A percentile compares a stretch with the other conserved stretches of the same genome.
These are phyloP conservation scores for Balearica regulorum DNA, from an alignment of 2,797 vertebrate genomes.

Conservation along the genomic window DNA sequence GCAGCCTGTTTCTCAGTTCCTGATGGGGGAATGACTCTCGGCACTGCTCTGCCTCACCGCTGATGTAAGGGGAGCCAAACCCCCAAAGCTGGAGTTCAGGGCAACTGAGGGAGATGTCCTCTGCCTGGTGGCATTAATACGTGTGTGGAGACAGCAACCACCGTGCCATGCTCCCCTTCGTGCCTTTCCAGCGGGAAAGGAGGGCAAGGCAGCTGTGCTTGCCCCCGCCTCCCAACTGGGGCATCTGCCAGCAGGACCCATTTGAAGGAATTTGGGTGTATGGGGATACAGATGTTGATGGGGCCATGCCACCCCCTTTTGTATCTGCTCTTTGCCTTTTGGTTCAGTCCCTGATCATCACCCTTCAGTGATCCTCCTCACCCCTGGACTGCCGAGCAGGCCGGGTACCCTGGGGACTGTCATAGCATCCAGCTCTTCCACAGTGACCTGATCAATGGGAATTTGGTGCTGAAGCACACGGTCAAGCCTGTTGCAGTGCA, in stretches of 20 bases:
- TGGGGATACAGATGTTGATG: neutral
- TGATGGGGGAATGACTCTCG: neutral
- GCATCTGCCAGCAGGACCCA: neutral
- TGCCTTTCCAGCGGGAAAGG: neutral
- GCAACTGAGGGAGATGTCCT: neutral
- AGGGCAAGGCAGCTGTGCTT: neutral
- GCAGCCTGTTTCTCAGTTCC: neutral
- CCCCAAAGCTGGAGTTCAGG: neutral
- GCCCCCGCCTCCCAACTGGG: neutral
- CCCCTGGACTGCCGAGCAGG: neutral
- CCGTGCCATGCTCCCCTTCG: fast-evolving
- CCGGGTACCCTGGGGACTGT: neutral
- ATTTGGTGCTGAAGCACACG: fast-evolving
- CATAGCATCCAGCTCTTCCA: neutral
- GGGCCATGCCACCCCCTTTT: neutral
- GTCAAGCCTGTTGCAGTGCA: neutral
- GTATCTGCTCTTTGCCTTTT: neutral
- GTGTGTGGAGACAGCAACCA: neutral
- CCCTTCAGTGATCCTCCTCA: neutral
- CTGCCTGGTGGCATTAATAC: fast-evolving
- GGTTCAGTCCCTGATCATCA: neutral
- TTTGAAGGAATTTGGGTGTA: neutral
- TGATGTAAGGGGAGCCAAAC: neutral
- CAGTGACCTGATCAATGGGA: neutral
- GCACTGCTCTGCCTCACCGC: neutral